Conservation (phyloP, 2,113 vertebrate genomes). For the Phalacrocorax carbo region DNA sequence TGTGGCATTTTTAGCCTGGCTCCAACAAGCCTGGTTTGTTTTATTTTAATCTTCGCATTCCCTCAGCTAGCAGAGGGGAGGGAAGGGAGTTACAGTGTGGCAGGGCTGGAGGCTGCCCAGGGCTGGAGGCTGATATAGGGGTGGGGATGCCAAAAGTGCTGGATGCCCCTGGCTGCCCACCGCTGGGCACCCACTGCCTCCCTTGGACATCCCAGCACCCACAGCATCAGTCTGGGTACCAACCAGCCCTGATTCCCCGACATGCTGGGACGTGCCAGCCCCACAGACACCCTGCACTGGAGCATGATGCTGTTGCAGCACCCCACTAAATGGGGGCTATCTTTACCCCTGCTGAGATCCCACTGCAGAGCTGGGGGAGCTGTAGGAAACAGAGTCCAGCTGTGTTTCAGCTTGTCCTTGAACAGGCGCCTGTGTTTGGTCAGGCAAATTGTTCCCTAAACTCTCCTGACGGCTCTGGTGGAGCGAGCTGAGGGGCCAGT, state of each 20-base stretch:
- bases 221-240: neutral
- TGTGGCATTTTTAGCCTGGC: neutral
- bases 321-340: too few species aligned
- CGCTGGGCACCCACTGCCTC: accelerated
- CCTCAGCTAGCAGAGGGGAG: neutral
- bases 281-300: neutral
- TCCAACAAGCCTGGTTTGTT: constrained; percentile 6
- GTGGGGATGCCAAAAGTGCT: neutral
- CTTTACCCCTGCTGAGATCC: neutral
- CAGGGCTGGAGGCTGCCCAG: neutral
- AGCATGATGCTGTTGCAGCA: neutral
- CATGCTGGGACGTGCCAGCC: accelerated
- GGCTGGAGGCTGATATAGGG: accelerated
- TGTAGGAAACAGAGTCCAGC: neutral
- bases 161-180: neutral
- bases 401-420: neutral
- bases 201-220: neutral
- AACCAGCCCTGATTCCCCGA: accelerated
- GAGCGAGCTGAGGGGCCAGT: neutral
- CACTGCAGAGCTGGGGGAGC: neutral
- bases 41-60: constrained; percentile 48
- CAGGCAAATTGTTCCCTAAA: neutral
- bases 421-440: neutral
- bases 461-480: neutral
- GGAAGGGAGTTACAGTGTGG: neutral